Conservation (phyloP, 2,113 vertebrate genomes). For the Lophotis ruficrista region DNA sequence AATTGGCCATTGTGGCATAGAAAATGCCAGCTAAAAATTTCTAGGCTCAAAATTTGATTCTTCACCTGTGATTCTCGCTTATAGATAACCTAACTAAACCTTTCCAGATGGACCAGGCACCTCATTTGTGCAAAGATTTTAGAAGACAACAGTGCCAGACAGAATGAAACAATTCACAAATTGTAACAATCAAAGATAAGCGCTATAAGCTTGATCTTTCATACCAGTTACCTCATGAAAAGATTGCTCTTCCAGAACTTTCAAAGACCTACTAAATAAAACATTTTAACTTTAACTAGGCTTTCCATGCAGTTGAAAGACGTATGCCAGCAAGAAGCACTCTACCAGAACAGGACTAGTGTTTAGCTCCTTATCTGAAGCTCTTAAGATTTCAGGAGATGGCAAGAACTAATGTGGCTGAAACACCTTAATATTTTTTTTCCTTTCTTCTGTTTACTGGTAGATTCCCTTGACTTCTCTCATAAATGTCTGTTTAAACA, state of each 20-base stretch:
- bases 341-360: not conserved
- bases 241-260: not conserved
- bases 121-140: not conserved
- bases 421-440: not conserved
- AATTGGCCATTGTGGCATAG: not conserved
- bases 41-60: not conserved
- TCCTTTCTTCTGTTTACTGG: not conserved
- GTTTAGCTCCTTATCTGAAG: not conserved
- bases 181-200: not conserved
- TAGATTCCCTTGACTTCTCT: not conserved
- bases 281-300: not conserved
- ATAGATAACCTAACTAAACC: not conserved
- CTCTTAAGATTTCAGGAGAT: not conserved
- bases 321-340: fast-evolving
- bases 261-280: not conserved
- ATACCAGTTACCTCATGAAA: not conserved
- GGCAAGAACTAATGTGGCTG: not conserved
- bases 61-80: not conserved
- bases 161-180: not conserved
- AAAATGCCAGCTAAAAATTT: not conserved
- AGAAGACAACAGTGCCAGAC: not conserved
- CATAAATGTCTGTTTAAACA: not conserved
- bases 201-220: not conserved
- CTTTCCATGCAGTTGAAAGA: not conserved
- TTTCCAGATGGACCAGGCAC: not conserved